Conservation (phyloP, 2,113 vertebrate genomes). For the Salvelinus namaycush region DNA sequence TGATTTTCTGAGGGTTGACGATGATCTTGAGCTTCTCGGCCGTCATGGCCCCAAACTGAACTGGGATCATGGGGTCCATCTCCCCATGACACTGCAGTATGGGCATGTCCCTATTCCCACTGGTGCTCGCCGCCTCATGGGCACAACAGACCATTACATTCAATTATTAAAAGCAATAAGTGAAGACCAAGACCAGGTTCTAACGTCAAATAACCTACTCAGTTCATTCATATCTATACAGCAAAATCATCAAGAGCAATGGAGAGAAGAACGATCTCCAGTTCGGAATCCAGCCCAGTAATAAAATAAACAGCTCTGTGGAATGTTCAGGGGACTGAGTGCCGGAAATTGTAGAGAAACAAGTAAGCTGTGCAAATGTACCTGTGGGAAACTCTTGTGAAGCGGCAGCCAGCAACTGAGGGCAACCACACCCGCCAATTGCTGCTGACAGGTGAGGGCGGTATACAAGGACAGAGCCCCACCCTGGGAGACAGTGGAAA, state of each 20-base stretch:
- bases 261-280: no score
- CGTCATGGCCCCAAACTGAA: constrained; percentile 87
- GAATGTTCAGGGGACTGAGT: no score
- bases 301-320: no score
- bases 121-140: constrained; percentile 81
- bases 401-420: constrained; percentile 98
- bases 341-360: no score
- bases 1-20: constrained; percentile 82
- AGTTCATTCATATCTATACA: no score
- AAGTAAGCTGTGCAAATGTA: constrained; percentile 47
- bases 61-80: constrained; percentile 87
- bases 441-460: constrained; percentile 90
- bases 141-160: not conserved
- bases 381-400: constrained; percentile 91
- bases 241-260: no score
- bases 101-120: constrained; percentile 83
- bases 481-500: constrained; percentile 73
- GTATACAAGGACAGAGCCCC: constrained; percentile 96
- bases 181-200: not conserved
- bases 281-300: no score
- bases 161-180: constrained; percentile 1
- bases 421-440: constrained; percentile 91
- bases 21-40: constrained; percentile 88
- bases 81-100: constrained; percentile 97
- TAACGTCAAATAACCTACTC: no score